These are phyloP conservation scores for Drosophila guanche DNA, from an alignment of 1,140 invertebrate species.

Conservation along the genomic window DNA sequence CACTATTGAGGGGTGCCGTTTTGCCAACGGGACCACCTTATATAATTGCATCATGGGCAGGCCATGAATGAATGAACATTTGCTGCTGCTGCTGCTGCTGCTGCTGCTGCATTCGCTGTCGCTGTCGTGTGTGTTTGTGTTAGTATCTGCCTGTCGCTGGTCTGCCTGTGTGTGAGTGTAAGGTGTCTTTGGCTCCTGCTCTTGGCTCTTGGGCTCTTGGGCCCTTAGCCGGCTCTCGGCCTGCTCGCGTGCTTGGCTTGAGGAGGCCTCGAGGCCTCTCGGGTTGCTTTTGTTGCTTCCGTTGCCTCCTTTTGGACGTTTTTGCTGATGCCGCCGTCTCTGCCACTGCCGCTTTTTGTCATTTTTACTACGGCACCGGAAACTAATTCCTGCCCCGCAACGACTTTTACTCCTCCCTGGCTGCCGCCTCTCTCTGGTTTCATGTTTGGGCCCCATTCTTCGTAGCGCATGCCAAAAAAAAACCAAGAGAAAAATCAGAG, in stretches of 20 bases:
- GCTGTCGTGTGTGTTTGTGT: conserved; percentile 5
- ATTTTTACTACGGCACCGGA: conserved; percentile 82
- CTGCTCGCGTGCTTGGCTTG: conserved; percentile 63
- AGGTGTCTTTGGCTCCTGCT: conserved; percentile 46
- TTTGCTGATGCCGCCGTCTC: conserved; percentile 53
- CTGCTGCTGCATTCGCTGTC: conserved; percentile 1
- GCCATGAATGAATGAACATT: conserved; percentile 59
- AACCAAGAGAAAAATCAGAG: conserved; percentile 37
- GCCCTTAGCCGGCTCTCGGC: conserved; percentile 19
- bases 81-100: conserved; percentile 10
- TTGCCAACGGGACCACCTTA: too few relatives aligned
- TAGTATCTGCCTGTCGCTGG: conserved; percentile 23
- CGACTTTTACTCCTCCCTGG: conserved; percentile 48
- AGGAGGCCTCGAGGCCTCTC: conserved; percentile 23
- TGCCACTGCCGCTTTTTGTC: conserved; percentile 63
- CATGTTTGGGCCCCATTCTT: conserved; percentile 39
- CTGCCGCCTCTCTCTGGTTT: conserved; percentile 28
- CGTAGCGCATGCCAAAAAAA: conserved; percentile 77
- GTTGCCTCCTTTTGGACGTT: conserved; percentile 71
- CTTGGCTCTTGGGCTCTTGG: too few relatives aligned
- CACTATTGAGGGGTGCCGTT: too few relatives aligned
- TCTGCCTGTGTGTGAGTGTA: conserved; percentile 34
- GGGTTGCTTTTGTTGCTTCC: conserved; percentile 44
- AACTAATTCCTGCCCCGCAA: conserved; percentile 75
- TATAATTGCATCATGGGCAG: not conserved